Conservation (phyloP, 2,888 invertebrate genomes). For the Atethmia centrago region DNA sequence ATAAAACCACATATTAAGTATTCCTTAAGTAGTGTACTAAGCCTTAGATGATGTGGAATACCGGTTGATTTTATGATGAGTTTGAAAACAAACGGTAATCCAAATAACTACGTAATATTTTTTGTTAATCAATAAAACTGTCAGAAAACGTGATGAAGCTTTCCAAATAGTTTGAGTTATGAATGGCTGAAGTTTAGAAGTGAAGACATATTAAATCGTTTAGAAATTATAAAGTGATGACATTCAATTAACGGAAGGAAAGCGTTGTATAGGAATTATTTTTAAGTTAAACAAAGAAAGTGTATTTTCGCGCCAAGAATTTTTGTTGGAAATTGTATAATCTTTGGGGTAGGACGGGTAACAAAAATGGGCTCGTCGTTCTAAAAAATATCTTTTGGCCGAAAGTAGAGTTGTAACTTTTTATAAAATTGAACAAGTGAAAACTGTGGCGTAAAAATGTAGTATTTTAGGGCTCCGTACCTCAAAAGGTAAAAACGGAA, state of each 20-base stretch:
- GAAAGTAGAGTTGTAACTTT: neutral
- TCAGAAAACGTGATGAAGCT: constrained; percentile 4
- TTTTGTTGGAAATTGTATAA: constrained; percentile 15
- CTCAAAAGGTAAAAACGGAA: too few relatives aligned
- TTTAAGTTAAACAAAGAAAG: constrained; percentile 20
- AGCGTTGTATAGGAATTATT: constrained; percentile 5
- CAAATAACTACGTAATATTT: neutral
- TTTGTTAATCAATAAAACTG: constrained; percentile 1
- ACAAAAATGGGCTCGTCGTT: constrained; percentile 1
- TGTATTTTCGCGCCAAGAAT: constrained; percentile 12
- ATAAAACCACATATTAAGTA: neutral
- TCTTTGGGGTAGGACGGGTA: constrained; percentile 5
- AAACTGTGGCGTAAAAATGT: neutral
- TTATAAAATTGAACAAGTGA: neutral
- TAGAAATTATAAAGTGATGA: constrained; percentile 28
- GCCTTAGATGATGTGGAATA: neutral
- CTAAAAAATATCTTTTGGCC: neutral
- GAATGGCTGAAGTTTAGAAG: constrained; percentile 12
- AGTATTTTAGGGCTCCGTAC: too few relatives aligned
- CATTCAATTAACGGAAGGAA: constrained; percentile 28
- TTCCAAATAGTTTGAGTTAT: constrained; percentile 22
- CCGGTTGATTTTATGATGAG: neutral
- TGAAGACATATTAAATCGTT: constrained; percentile 12
- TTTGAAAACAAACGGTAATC: neutral
- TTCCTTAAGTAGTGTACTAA: too few relatives aligned